Base-by-base conservation (phyloP, 2,797 vertebrate genomes). In the Enteromius unitaeniatus region DNA sequence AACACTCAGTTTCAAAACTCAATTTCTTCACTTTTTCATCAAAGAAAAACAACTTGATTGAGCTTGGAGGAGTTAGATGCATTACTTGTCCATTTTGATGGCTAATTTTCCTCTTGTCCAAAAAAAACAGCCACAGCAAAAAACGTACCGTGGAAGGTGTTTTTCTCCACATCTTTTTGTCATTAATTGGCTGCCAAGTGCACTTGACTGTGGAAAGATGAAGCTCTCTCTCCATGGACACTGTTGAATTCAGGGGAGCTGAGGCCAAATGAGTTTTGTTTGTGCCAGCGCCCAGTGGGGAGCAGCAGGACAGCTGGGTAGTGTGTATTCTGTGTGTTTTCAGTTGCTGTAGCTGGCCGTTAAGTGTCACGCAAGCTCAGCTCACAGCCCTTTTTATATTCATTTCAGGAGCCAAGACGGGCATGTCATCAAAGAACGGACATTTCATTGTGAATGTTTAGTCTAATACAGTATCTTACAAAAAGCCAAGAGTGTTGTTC, bases 151-250 rank as follows among this genome's bases (percentile, higher is more conserved):
- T 74, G 85, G 87, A 89, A 92, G 88, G 91, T 92, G 88, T 91
- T 91, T 88, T 78, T 86, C 82, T 31, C 84, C 81, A 86, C 89
- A 62, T 87, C 75, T 60, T 42, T 85, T 86, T 83, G 80, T 85
- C 87, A 90, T 90, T 93, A 92, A 93, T 90, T 92, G 90, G 90
- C 83, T 93, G 93, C 93, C 92, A 94, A 89, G 86, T 89, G 90
- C 90, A 93, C 92, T 93, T 93, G 94, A 94, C 93, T 94, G 92
- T 90, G 87, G 90, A 89, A 64, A 90, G 89, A 89, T 91, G 90
- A 92, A 89, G 86, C 89, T 85, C 89, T 85, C 86, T 87, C 88
- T 87, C 82, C 51, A 70, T 64, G 87, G 88, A 88, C 89, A 86
- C 89, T 88, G 85, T 87, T 90, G 82, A 78, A 89, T 88, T 90